These are phyloP conservation scores for Branchipolynoe longqiensis DNA, from an alignment of 2,888 invertebrate species.

Conservation along the genomic window DNA sequence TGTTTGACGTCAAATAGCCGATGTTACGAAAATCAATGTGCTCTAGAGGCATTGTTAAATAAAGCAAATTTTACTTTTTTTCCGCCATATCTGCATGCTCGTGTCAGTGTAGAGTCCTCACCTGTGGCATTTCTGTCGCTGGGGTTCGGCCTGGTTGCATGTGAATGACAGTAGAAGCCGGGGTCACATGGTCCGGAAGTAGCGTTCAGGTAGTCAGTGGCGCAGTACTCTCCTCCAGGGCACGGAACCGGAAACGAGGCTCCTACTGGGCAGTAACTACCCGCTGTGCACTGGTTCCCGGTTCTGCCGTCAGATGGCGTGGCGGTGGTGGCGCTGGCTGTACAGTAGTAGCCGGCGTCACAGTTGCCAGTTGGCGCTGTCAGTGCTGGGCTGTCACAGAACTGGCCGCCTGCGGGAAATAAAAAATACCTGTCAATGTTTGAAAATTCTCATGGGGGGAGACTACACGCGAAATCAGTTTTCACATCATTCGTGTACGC, in stretches of 20 bases:
- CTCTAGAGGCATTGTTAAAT: too few relatives aligned
- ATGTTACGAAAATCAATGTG: too few relatives aligned
- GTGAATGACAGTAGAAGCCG: conserved; percentile 76
- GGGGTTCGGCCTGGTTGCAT: conserved; percentile 74
- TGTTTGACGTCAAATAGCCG: too few relatives aligned
- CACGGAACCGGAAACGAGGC: conserved; percentile 73
- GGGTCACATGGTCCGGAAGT: conserved; percentile 75
- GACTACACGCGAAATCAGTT: too few relatives aligned
- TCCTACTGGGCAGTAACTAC: conserved; percentile 76
- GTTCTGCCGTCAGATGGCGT: conserved; percentile 82
- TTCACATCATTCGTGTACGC: too few relatives aligned
- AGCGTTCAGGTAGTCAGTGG: conserved; percentile 71
- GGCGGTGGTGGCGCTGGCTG: conserved; percentile 92
- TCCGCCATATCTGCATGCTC: too few relatives aligned
- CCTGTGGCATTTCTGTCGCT: conserved; percentile 77
- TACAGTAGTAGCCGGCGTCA: conserved; percentile 86
- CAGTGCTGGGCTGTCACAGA: conserved; percentile 74
- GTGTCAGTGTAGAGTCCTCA: too few relatives aligned
- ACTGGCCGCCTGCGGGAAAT: conserved; percentile 73
- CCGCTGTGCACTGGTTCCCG: conserved; percentile 44
- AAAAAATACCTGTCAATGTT: too few relatives aligned
- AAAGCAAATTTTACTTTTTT: too few relatives aligned
- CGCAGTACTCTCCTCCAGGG: conserved; percentile 76
- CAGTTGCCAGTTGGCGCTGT: conserved; percentile 74
- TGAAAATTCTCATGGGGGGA: too few relatives aligned